A percentile compares a stretch with the other conserved stretches of the same genome.
Evolutionary conservation across 2,888 invertebrate genomes (phyloP).

Genomic region (Ennomos quercinarius): DNA sequence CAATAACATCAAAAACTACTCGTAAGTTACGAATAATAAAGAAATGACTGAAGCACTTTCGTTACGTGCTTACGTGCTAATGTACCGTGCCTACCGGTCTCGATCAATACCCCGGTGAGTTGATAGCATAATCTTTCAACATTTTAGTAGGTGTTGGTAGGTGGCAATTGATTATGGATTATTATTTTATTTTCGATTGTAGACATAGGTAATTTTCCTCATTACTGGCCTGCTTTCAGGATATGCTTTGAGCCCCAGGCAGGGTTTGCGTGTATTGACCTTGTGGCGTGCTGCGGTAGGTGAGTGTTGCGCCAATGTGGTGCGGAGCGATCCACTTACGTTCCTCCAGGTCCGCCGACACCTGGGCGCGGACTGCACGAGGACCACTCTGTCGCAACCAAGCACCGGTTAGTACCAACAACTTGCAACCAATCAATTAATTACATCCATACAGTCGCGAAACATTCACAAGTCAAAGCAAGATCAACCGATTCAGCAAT

Average conservation of each 20-base stretch:
- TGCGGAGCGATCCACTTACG: slow-evolving; percentile 88
- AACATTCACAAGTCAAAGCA: too few relatives aligned
- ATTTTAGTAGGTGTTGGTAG: too few relatives aligned
- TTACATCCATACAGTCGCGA: too few relatives aligned
- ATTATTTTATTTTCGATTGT: slow-evolving; percentile 1
- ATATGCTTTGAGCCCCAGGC: slow-evolving; percentile 38
- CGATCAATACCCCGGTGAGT: too few relatives aligned
- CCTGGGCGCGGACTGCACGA: slow-evolving; percentile 89
- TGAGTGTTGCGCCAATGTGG: slow-evolving; percentile 92
- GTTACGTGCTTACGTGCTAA: too few relatives aligned
- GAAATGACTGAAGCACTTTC: too few relatives aligned
- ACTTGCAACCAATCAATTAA: slow-evolving; percentile 1
- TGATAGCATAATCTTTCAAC: too few relatives aligned
- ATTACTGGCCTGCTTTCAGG: slow-evolving; percentile 4
- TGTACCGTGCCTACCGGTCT: too few relatives aligned
- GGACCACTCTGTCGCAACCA: slow-evolving; percentile 80
- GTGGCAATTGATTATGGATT: neutral
- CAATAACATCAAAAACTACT: too few relatives aligned
- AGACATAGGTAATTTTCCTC: neutral
- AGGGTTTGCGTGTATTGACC: slow-evolving; percentile 84
- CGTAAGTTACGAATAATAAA: too few relatives aligned
- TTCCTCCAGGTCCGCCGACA: slow-evolving; percentile 91
- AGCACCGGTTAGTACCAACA: slow-evolving; percentile 23
- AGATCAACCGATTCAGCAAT: too few relatives aligned
- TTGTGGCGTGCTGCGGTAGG: slow-evolving; percentile 92